These are phyloP conservation scores for Boloria selene DNA, from an alignment of 2,888 invertebrate genomes.

Conservation along the genomic window DNA sequence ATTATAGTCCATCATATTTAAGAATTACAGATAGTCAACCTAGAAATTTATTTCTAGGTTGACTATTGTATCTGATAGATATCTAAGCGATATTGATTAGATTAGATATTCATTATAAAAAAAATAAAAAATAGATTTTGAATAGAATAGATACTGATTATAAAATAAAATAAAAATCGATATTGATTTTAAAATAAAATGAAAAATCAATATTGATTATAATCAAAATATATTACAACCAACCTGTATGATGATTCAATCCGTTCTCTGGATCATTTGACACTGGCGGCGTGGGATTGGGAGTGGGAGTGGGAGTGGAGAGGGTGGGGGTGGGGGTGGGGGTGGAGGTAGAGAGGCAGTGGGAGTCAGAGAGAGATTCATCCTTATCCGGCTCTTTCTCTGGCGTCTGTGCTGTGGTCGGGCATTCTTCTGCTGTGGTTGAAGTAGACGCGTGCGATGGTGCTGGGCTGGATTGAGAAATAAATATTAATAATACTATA, in stretches of 20 bases:
- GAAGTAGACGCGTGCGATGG: slow-evolving; percentile 87
- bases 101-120: too few species aligned
- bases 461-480: slow-evolving; percentile 79
- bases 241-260: slow-evolving; percentile 55
- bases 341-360: slow-evolving; percentile 46
- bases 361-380: slow-evolving; percentile 50
- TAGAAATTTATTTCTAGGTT: too few species aligned
- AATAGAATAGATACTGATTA: too few species aligned
- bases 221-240: slow-evolving; percentile 7
- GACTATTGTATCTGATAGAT: too few species aligned
- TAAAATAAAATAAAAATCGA: too few species aligned
- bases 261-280: slow-evolving; percentile 55
- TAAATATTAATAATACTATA: neutral
- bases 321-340: slow-evolving; percentile 41
- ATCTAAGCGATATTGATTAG: too few species aligned
- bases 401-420: slow-evolving; percentile 55
- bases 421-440: slow-evolving; percentile 71
- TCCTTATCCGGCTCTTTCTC: slow-evolving; percentile 56
- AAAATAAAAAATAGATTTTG: too few species aligned
- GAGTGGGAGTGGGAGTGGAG: neutral
- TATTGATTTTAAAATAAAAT: too few species aligned
- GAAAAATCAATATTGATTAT: too few species aligned
- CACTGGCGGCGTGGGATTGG: slow-evolving; percentile 48
- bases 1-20: too few species aligned
- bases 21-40: too few species aligned